Base-by-base conservation (phyloP, 2,888 invertebrate species). In the Falcaria lacertinaria region DNA sequence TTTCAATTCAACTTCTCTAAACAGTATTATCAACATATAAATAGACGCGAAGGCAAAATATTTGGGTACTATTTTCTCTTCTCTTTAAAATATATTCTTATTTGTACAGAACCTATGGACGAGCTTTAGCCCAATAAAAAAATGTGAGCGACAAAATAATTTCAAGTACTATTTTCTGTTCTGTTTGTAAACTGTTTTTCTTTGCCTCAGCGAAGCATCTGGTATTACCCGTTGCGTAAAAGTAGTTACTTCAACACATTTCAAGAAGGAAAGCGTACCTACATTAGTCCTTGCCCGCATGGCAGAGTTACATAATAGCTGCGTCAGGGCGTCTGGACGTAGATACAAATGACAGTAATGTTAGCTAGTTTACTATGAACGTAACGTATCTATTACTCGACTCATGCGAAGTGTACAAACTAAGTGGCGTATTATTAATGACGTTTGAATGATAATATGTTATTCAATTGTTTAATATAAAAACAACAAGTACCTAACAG, bases 181-280 rank as follows among this genome's bases (percentile, higher is more conserved):
- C n/a, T n/a, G n/a, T n/a, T n/a, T n/a, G n/a, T n/a, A n/a, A n/a
- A n/a, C n/a, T n/a, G n/a, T n/a, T n/a, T n/a, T n/a, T n/a, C n/a
- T n/a, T n/a, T n/a, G n/a, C n/a, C n/a, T n/a, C n/a, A n/a, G n/a
- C n/a, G n/a, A n/a, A n/a, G n/a, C n/a, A n/a, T n/a, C n/a, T n/a
- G n/a, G n/a, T n/a, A n/a, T n/a, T n/a, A n/a, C n/a, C n/a, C n/a
- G n/a, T n/a, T n/a, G n/a, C n/a, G 22, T 22, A 2, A 5, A 22
- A 22, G 7, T 25, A 41, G 42, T 39, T 38, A 42, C 35, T 36
- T 43, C 15, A 3, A 15, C 7, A 14, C 22, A 36, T 37, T 15
- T 22, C 25, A 37, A 37, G 37, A 25, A 15, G 15, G 8, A 15
- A 6, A 4, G 14, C 2, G 5, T 14, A 22, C n/a, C n/a, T n/a